Evolutionary conservation across 2,113 vertebrate species (phyloP), one percentile per base, ranked within the genome.

Genomic region (Phaetusa simplex): DNA sequence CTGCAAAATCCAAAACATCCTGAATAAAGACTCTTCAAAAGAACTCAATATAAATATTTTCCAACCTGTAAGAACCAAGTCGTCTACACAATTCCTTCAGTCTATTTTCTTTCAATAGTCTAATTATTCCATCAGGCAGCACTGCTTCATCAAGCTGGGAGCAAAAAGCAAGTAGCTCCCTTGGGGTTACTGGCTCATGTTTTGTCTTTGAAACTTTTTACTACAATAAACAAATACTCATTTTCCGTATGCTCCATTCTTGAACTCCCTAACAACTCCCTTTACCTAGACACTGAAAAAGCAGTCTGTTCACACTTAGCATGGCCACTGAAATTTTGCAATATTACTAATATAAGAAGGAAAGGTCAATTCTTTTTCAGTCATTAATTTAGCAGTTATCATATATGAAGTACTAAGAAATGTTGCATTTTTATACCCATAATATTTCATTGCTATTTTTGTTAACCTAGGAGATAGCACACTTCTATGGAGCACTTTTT

Each of bases 1-100:
- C 86, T 82, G 56, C 30, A 82, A 93, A 91, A 83, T 14, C 27
- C 61, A 53, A 90, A 92, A 52, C 49, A 89, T 69, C 36, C 61
- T 65, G 43, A 94, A 86, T 16, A 93, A 72, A 50, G 58, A 67
- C 67, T 67, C 76, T 87, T 93, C 61, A 92, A 86, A 94, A 88
- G 52, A 95, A 34, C 53, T 69, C 77, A 71, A 59, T 29, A 38
- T 55, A 91, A 87, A 59, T 49, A 92, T 88, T 74, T 81, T 74
- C 34, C 52, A 91, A 92, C 65, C 55, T 61, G 23, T 12, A 91
- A 78, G 64, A 91, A 71, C 21, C 23, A 92, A 83, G 38, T 6
- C 42, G 43, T 78, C 38, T 34, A 79, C 82, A 36, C 32, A 90
- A 92, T 82, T 67, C 47, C 66, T 91, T 76, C 61, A 89, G 65